These are phyloP conservation scores for Anisognathus igniventris DNA, from an alignment of 2,797 vertebrate genomes.

Conservation along the genomic window DNA sequence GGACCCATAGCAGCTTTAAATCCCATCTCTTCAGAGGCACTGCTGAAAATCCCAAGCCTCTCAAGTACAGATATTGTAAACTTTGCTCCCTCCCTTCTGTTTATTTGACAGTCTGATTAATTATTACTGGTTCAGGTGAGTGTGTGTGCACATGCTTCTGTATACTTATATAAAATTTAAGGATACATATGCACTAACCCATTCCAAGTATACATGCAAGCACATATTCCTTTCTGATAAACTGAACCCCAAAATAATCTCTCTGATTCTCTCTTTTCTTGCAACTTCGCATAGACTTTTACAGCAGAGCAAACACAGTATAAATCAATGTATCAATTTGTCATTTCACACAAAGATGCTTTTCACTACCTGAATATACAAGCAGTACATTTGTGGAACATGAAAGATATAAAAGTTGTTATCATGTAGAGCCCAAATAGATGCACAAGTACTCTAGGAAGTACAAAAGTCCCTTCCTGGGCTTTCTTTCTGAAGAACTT, in stretches of 20 bases:
- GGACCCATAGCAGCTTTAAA: background rate
- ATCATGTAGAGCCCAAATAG: background rate
- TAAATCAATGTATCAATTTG: background rate
- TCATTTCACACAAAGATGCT: background rate
- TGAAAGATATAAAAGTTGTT: background rate
- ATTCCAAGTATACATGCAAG: background rate
- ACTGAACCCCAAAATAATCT: background rate
- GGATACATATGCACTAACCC: background rate
- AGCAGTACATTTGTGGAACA: background rate
- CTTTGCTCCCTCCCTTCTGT: background rate
- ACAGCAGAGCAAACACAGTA: background rate
- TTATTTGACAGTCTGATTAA: background rate
- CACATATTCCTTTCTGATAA: background rate
- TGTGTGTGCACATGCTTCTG: background rate
- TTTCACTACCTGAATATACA: background rate
- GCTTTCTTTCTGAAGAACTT: background rate
- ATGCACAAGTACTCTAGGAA: background rate
- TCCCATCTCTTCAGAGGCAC: background rate
- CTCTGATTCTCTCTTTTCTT: background rate
- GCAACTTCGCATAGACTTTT: background rate
- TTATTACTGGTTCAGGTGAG: background rate
- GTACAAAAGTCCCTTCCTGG: background rate
- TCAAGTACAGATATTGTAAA: background rate
- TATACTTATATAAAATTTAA: background rate
- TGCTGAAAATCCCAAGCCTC: background rate